Percentiles rank a stretch among this genome's conserved stretches.
These are phyloP conservation scores for Silurus aristotelis DNA, from an alignment of 2,797 vertebrate species.

Conservation along the genomic window DNA sequence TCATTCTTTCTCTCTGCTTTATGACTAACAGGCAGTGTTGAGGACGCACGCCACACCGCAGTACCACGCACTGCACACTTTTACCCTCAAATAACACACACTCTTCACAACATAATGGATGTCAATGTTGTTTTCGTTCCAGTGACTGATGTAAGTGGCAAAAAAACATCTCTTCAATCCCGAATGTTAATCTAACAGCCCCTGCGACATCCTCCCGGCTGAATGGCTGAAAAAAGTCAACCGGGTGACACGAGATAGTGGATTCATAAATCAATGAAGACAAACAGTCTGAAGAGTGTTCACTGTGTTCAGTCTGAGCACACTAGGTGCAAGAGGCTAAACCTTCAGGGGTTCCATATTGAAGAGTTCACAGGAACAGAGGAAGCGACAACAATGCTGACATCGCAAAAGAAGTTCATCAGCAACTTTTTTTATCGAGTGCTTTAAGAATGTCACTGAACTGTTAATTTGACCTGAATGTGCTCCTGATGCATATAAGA, in stretches of 20 bases:
- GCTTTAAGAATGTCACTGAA: neutral
- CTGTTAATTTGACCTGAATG: neutral
- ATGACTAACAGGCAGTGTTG: constrained; percentile 22
- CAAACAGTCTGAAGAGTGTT: neutral
- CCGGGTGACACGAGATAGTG: neutral
- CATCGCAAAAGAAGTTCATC: neutral
- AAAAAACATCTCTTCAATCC: neutral
- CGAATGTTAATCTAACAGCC: neutral
- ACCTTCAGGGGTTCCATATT: neutral
- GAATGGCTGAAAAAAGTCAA: neutral
- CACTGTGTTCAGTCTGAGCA: neutral
- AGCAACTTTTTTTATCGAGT: neutral
- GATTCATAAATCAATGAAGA: constrained; percentile 19
- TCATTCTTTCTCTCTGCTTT: constrained; percentile 21
- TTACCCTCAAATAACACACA: neutral
- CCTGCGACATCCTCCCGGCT: neutral
- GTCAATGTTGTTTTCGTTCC: neutral
- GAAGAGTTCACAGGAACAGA: neutral
- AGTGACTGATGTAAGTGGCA: neutral
- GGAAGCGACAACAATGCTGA: neutral
- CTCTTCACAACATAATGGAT: neutral
- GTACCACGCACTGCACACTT: neutral
- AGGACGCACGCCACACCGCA: constrained; percentile 8
- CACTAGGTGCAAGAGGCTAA: neutral
- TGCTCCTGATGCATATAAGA: neutral